Evolutionary conservation across 2,888 invertebrate species (phyloP).

Genomic region (Diabrotica balteata): DNA sequence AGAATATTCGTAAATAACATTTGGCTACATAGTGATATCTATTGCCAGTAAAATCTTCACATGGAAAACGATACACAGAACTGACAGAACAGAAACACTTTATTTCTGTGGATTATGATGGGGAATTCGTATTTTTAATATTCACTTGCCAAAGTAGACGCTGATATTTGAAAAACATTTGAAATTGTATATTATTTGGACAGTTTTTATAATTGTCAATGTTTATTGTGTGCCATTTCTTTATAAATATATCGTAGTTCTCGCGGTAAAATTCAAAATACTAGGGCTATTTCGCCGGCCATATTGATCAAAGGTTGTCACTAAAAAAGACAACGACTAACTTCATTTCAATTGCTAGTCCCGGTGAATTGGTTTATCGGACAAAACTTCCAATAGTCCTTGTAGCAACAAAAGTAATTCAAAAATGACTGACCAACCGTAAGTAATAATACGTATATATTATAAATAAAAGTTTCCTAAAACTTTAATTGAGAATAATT

Average conservation of each 20-base stretch:
- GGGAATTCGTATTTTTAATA: too few relatives aligned
- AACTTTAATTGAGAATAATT: background rate
- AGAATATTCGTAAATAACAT: too few relatives aligned
- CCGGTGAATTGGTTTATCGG: conserved; percentile 32
- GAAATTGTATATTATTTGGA: too few relatives aligned
- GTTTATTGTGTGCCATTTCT: background rate
- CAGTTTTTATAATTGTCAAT: too few relatives aligned
- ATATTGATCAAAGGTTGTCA: conserved; percentile 34
- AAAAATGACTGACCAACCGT: conserved; percentile 52
- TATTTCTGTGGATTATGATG: too few relatives aligned
- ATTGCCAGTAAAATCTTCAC: too few relatives aligned
- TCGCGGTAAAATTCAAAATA: conserved; percentile 32
- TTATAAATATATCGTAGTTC: conserved; percentile 4
- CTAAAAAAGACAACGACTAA: conserved; percentile 30
- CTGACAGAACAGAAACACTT: too few relatives aligned
- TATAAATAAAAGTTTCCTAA: background rate
- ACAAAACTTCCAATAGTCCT: conserved; percentile 31
- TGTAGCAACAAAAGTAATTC: conserved; percentile 32
- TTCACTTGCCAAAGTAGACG: too few relatives aligned
- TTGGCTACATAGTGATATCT: too few relatives aligned
- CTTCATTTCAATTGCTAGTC: conserved; percentile 37
- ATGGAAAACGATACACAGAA: too few relatives aligned
- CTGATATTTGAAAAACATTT: too few relatives aligned
- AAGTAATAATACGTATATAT: conserved; percentile 36
- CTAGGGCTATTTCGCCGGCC: conserved; percentile 21